Conservation (phyloP, 1,140 invertebrate species). For the Dolichoris vasculosae region DNA sequence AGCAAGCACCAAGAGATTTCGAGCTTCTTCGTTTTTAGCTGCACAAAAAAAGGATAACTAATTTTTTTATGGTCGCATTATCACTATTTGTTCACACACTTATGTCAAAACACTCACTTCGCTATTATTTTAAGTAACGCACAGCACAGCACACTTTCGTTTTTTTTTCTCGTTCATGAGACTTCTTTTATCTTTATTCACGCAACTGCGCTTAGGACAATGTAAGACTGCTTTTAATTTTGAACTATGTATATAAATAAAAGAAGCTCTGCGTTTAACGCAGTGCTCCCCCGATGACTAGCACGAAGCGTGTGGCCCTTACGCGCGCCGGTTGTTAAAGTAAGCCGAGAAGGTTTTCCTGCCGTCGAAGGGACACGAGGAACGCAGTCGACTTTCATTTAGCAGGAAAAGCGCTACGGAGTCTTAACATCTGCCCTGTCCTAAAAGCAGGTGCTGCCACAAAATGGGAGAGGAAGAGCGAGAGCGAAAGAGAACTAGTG, state of each 20-base stretch:
- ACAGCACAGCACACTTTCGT: not conserved
- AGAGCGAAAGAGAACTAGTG: not conserved
- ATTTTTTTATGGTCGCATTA: not conserved
- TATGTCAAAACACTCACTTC: not conserved
- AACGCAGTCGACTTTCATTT: constrained; percentile 26
- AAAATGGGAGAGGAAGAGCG: not conserved
- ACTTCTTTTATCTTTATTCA: not conserved
- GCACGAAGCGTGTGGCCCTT: not conserved
- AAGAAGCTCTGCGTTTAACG: not conserved
- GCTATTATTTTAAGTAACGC: not conserved
- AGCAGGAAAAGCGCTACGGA: constrained; percentile 32
- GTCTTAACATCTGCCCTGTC: constrained; percentile 36
- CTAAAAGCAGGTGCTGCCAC: constrained; percentile 34
- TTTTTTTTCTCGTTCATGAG: not conserved
- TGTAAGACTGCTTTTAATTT: not conserved
- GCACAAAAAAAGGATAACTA: not conserved
- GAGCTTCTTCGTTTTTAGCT: not conserved
- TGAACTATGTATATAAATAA: not conserved
- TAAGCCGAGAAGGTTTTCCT: constrained; percentile 42
- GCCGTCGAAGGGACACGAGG: constrained; percentile 1
- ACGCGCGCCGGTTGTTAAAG: constrained; percentile 1
- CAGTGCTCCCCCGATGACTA: constrained; percentile 18
- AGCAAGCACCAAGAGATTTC: not conserved
- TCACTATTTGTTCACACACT: not conserved
- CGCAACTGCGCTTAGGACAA: not conserved